These are phyloP conservation scores for pig (Sus scrofa) DNA, from an alignment of 2,113 vertebrate genomes.

Conservation along the genomic window DNA sequence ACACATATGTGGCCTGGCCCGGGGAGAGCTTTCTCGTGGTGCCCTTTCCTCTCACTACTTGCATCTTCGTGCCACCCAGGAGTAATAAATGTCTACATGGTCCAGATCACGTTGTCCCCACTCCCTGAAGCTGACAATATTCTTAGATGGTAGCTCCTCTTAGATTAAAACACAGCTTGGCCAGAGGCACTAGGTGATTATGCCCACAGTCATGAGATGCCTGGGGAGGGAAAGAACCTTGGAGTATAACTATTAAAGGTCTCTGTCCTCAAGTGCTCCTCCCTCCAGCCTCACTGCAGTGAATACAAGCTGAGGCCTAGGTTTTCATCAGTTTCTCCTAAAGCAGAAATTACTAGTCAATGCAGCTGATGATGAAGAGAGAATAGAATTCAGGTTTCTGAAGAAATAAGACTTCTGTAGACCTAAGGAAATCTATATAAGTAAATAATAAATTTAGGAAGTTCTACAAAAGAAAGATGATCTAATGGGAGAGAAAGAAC, in stretches of 20 bases:
- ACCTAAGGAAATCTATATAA: too few relatives aligned
- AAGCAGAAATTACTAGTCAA: neutral
- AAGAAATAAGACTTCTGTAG: neutral
- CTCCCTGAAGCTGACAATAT: neutral
- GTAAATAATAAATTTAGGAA: too few relatives aligned
- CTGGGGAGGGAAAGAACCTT: neutral
- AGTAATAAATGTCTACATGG: neutral
- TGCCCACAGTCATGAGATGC: neutral
- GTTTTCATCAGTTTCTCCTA: neutral
- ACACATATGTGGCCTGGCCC: neutral
- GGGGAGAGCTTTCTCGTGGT: neutral
- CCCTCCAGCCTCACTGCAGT: neutral
- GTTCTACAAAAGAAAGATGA: too few relatives aligned
- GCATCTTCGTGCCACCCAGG: neutral
- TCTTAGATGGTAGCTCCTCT: neutral
- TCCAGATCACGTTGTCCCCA: neutral
- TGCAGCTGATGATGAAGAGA: neutral
- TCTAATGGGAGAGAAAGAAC: too few relatives aligned
- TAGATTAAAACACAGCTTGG: neutral
- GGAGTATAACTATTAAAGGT: neutral
- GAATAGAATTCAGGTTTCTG: neutral
- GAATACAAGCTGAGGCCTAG: neutral
- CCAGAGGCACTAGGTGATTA: neutral
- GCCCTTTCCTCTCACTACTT: neutral
- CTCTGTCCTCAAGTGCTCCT: accelerated